Evolutionary conservation across 2,797 vertebrate genomes (phyloP), one percentile per base, ranked within the genome.

Genomic region (Margarornis squamiger): DNA sequence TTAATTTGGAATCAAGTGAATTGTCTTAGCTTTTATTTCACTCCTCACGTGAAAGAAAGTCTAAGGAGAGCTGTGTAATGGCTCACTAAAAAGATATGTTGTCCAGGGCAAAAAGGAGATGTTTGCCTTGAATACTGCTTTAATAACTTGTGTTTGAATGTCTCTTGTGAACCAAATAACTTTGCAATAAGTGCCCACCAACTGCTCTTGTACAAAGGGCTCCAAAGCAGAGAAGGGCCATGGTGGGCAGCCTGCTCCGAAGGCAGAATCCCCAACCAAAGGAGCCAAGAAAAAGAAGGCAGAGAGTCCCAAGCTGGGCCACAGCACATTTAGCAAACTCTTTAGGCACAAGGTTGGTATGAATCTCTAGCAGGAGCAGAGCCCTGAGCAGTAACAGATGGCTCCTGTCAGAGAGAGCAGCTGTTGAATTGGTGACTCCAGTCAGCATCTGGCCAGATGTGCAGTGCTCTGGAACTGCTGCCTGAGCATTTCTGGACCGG

Each of bases 291-390:
- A 98, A 96, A 98, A 99, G 96, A 98, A 98, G 79, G 86, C 98
- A 38, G 98, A 98, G 65, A 97, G 98, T 87, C 97, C 98, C 85
- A 97, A 92, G 93, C 93, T 98, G 87, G 97, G 98, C 68, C 95
- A 97, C 48, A 67, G 97, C 73, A 96, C 98, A 51, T 98, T 99
- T 96, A 98, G 98, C 92, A 99, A 98, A 96, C 96, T 99, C 93
- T 99, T 99, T 97, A 98, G 98, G 93, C 95, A 98, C 94, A 99
- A 99, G 99, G 99, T 99, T 77, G 97, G 98, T 98, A 97, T 87
- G 81, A 59, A 77, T 17, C 23, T 6, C 32, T 29, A 77, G 54
- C 32, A 27, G 38, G 32, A 62, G 38, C 72, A 70, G 98, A 97
- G 95, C 91, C 91, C 97, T 97, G 98, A 94, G 96, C 45, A 67